Evolutionary conservation across 2,113 vertebrate genomes (phyloP).

Genomic region (Pterocles orientalis): DNA sequence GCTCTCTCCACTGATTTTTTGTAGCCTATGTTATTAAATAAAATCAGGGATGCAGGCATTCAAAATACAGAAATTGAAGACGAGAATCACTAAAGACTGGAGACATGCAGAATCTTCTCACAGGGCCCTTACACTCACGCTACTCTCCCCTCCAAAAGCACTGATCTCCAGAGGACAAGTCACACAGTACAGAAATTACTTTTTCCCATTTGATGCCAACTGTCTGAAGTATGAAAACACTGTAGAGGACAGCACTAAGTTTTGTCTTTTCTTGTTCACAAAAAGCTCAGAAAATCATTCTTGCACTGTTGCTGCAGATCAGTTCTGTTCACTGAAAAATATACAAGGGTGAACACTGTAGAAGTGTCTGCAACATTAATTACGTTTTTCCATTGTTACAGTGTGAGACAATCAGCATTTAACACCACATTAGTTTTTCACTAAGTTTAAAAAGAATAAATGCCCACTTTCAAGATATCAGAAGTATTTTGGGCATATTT

Average conservation of each 20-base stretch:
- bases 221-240: not conserved
- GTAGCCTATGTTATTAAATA: not conserved
- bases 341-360: not conserved
- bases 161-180: not conserved
- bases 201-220: not conserved
- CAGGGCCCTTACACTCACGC: not conserved
- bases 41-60: not conserved
- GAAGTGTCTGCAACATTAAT: not conserved
- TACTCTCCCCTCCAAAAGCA: not conserved
- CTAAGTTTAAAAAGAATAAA: not conserved
- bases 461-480: not conserved
- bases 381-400: not conserved
- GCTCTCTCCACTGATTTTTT: not conserved
- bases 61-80: not conserved
- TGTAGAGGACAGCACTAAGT: not conserved
- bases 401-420: not conserved
- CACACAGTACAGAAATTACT: not conserved
- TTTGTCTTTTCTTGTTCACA: not conserved
- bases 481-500: not conserved
- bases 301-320: not conserved
- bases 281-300: not conserved
- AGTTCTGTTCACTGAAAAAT: not conserved
- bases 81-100: not conserved
- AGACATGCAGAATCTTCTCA: not conserved
- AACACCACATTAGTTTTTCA: not conserved